Evolutionary conservation across 2,888 invertebrate species (phyloP).

Genomic region (Andrena bicolor): DNA sequence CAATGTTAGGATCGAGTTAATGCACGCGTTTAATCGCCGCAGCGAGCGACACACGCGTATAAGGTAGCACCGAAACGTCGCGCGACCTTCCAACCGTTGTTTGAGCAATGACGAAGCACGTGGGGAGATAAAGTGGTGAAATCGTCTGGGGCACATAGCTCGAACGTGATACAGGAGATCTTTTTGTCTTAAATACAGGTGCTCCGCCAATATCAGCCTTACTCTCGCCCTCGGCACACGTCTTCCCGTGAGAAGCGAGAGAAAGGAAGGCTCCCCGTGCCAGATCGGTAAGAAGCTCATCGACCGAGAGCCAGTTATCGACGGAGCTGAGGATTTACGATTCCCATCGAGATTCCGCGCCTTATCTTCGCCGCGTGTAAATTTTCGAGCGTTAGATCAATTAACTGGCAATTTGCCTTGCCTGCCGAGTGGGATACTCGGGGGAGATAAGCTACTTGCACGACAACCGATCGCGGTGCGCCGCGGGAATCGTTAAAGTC

Average conservation of each 20-base stretch:
- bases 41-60: not conserved
- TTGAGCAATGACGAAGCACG: constrained; percentile 63
- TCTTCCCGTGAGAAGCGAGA: not conserved
- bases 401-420: constrained; percentile 2
- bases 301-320: not conserved
- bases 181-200: constrained; percentile 63
- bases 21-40: too few relatives aligned
- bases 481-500: not conserved
- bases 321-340: not conserved
- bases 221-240: constrained; percentile 13
- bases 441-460: constrained; percentile 29
- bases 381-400: not conserved
- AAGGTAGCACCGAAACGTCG: not conserved
- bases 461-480: not conserved
- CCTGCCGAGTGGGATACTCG: not conserved
- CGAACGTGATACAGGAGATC: constrained; percentile 9
- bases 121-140: constrained; percentile 51
- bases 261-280: not conserved
- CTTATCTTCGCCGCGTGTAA: constrained; percentile 22
- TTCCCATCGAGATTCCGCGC: not conserved
- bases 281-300: not conserved
- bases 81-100: constrained; percentile 29
- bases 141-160: not conserved
- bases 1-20: too few relatives aligned
- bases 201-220: constrained; percentile 22